These are phyloP conservation scores for Drosophila sturtevanti DNA, from an alignment of 1,140 invertebrate species.

Conservation along the genomic window DNA sequence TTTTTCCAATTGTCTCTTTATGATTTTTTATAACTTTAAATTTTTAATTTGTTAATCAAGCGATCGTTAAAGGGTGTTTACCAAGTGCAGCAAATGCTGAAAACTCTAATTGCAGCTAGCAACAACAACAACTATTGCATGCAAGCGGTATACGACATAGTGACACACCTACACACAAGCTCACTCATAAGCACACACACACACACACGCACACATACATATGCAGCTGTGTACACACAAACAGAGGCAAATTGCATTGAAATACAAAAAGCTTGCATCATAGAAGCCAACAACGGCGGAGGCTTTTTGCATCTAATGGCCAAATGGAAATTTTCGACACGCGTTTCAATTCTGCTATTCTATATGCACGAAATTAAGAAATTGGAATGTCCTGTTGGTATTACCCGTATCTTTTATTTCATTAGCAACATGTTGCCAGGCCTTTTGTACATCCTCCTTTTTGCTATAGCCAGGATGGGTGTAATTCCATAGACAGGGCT, in stretches of 20 bases:
- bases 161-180: conserved; percentile 62
- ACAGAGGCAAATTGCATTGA: conserved; percentile 33
- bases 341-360: background rate
- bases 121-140: conserved; percentile 58
- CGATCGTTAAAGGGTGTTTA: background rate
- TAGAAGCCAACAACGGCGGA: conserved; percentile 29
- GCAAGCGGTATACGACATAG: conserved; percentile 69
- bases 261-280: conserved; percentile 60
- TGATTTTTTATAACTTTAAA: background rate
- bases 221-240: conserved; percentile 60
- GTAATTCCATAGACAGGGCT: conserved; percentile 75
- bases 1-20: too few relatives aligned
- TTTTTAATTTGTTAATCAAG: background rate
- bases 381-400: conserved; percentile 14
- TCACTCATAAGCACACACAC: conserved; percentile 16
- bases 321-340: conserved; percentile 20
- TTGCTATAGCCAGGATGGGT: conserved; percentile 79
- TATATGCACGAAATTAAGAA: background rate
- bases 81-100: conserved; percentile 54
- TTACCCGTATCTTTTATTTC: conserved; percentile 79
- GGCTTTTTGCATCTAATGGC: conserved; percentile 71
- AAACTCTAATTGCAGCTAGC: conserved; percentile 39
- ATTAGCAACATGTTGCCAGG: conserved; percentile 80
- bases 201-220: conserved; percentile 18
- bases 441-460: conserved; percentile 76